Base-by-base conservation (phyloP, 2,797 vertebrate species). In the Amblyraja radiata region DNA sequence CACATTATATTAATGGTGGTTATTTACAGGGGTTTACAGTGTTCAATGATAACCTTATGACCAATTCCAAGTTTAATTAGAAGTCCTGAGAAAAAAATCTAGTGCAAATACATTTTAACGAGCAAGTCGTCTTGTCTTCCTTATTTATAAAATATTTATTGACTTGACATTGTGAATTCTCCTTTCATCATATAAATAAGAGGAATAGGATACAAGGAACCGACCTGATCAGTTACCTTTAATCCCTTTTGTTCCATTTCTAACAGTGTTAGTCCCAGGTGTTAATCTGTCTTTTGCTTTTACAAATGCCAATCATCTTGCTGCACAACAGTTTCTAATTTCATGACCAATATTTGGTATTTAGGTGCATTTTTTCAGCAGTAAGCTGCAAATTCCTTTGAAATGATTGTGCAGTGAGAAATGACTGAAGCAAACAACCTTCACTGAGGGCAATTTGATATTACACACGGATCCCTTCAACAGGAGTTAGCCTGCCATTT, bases 81-180 rank as follows among this genome's bases (percentile, higher is more conserved):
- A 68, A 68, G 84, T 18, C 61, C 32, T 32, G 65, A 88, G 84
- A 32, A 86, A 63, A 68, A 68, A 68, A 68, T 36, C 84, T 36
- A 18, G 84, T 23, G 63, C n/a, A 88, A 88, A 88, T 88, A 36
- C n/a, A 65, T 88, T 88, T 88, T 88, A 88, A 88, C 13, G 84
- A 88, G 84, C 84, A 88, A 88, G 84, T 68, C 58, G n/a, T 16
- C 83, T 63, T 88, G 84, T 68, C 84, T 88, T 68, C 63, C 6
- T 63, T 68, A 88, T 65, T 88, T 88, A 88, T 88, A 68, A 63
- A 88, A 88, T 88, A 88, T 88, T 88, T 88, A 88, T 36, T 36
- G 16, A 32, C 84, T 68, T 18, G 63, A 65, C 84, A 88, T 88
- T 88, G 84, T 36, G 63, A 16, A 10, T 88, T 88, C 84, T 88